Evolutionary conservation across 92 coral and sea anemone genomes (phyloP), one percentile per base, ranked within the genome.

Genomic region (Ricordea florida): DNA sequence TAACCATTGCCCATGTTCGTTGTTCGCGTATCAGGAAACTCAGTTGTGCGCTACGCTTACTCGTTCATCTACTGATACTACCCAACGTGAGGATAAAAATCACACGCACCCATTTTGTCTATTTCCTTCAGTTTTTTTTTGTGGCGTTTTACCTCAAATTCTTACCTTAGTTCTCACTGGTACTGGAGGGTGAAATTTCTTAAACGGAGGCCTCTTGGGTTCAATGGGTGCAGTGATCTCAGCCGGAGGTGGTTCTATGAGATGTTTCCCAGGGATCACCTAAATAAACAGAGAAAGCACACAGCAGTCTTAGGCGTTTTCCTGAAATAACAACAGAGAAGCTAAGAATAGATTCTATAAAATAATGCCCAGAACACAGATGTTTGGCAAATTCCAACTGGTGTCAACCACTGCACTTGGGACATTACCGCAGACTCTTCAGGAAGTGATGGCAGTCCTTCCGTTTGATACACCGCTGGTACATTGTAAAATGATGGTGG

Each of bases 401-500:
- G n/a, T n/a, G n/a, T n/a, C n/a, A n/a, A n/a, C n/a, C n/a, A n/a
- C n/a, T n/a, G n/a, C n/a, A n/a, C n/a, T n/a, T n/a, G n/a, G n/a
- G n/a, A n/a, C n/a, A n/a, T n/a, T 57, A 84, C 89, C 80, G 33
- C 62, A 9, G 89, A 50, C 22, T 66, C 60, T 15, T 64, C 50
- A 11, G 43, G 65, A 40, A 69, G 59, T 35, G 74, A 64, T 11
- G 69, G 37, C 18, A 50, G 36, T 0, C 37, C 50, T 45, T 65
- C 73, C 3, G 60, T 58, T n/a, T n/a, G n/a, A n/a, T n/a, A n/a
- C 26, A 50, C 60, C 43, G 43, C 78, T 21, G 72, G 40, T 5
- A 47, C 58, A 10, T 55, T 59, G 68, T 83, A 83, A 72, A 92
- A 92, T 16, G 97, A 92, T 2, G 97, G 97, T 9, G 97, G 92